Evolutionary conservation across 2,888 invertebrate genomes (phyloP).

Genomic region (Rhamnusium bicolor): DNA sequence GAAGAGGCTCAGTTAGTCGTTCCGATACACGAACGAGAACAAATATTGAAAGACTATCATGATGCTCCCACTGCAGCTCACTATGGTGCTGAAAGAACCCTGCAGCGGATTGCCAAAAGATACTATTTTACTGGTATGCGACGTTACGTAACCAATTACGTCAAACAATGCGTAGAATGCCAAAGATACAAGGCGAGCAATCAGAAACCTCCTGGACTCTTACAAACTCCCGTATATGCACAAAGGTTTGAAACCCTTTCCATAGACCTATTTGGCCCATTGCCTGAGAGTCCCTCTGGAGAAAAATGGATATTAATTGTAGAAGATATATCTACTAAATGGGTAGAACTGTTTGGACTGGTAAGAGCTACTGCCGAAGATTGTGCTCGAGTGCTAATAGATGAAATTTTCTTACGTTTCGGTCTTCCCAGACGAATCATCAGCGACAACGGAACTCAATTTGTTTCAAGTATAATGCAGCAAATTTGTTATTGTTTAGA

Average conservation of each 20-base stretch:
- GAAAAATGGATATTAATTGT: conserved; percentile 54
- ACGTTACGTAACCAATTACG: conserved; percentile 44
- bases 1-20: conserved; percentile 59
- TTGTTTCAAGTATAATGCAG: conserved; percentile 54
- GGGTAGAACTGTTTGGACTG: conserved; percentile 51
- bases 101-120: conserved; percentile 17
- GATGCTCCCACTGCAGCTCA: conserved; percentile 54
- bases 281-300: conserved; percentile 47
- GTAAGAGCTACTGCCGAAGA: conserved; percentile 43
- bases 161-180: conserved; percentile 53
- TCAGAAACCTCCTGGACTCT: conserved; percentile 57
- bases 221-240: conserved; percentile 52
- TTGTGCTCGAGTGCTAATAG: conserved; percentile 50
- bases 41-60: too few species aligned
- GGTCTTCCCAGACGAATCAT: conserved; percentile 61
- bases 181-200: conserved; percentile 56
- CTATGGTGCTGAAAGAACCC: conserved; percentile 56
- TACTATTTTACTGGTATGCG: conserved; percentile 56
- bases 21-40: too few species aligned
- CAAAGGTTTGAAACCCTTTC: conserved; percentile 57
- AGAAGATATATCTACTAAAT: conserved; percentile 55
- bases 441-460: conserved; percentile 63
- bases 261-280: conserved; percentile 57
- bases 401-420: conserved; percentile 59
- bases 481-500: too few species aligned